Evolutionary conservation across 2,113 vertebrate species (phyloP).

Genomic region (Mustela lutreola): DNA sequence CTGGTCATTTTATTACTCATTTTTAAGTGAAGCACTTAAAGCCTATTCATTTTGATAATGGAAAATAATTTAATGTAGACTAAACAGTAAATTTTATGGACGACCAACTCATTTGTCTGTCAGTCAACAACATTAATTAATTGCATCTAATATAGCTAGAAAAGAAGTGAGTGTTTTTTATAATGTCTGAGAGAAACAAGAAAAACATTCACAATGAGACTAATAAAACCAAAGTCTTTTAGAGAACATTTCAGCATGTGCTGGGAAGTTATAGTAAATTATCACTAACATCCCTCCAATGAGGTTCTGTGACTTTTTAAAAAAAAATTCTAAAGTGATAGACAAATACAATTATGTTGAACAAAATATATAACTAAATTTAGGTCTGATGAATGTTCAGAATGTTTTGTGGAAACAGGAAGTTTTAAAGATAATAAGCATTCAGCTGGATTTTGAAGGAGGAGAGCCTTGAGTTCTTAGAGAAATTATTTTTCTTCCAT

Average conservation of each 20-base stretch:
- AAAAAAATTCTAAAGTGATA: neutral
- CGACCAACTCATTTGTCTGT: neutral
- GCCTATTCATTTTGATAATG: neutral
- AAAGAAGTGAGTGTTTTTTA: neutral
- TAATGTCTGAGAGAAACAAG: neutral
- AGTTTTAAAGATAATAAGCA: neutral
- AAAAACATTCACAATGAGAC: neutral
- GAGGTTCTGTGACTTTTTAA: neutral
- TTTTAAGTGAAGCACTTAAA: slow-evolving; percentile 47
- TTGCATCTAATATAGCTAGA: neutral
- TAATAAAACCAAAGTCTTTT: neutral
- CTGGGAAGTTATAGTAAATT: neutral
- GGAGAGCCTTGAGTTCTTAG: neutral
- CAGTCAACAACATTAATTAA: neutral
- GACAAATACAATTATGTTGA: neutral
- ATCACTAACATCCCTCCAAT: neutral
- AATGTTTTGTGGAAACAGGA: neutral
- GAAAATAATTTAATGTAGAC: neutral
- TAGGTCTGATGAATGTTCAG: neutral
- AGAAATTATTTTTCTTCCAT: neutral
- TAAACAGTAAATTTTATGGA: neutral
- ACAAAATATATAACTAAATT: neutral
- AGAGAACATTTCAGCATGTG: neutral
- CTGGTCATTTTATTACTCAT: neutral
- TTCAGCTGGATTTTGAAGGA: neutral